These are phyloP conservation scores for Helicolenus hilgendorfi DNA, from an alignment of 2,797 vertebrate species.

Conservation along the genomic window DNA sequence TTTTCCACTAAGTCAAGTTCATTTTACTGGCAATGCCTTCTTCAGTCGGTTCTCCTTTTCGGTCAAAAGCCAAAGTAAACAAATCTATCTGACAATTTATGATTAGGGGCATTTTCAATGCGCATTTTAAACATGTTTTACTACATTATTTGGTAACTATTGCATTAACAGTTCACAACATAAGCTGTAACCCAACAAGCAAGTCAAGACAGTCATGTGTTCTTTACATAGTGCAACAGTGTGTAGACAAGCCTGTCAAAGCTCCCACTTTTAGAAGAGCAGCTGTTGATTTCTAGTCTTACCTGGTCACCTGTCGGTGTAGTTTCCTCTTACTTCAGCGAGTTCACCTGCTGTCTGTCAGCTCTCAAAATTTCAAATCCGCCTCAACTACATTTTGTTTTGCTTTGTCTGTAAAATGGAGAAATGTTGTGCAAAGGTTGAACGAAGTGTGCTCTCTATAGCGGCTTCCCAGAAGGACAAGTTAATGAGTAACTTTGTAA, in stretches of 20 bases:
- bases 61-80: not conserved
- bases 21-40: not conserved
- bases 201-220: not conserved
- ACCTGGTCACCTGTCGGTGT: constrained; percentile 66
- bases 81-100: not conserved
- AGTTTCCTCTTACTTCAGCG: not conserved
- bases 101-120: not conserved
- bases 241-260: not conserved
- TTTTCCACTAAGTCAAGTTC: not conserved
- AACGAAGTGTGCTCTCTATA: constrained; percentile 71
- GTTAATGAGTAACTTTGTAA: constrained; percentile 89
- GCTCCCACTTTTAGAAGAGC: not conserved
- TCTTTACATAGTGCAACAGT: not conserved
- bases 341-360: constrained; percentile 20
- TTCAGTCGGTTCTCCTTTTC: not conserved
- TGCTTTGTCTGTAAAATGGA: constrained; percentile 69
- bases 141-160: not conserved
- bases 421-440: constrained; percentile 88
- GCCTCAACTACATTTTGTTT: constrained; percentile 26
- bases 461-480: constrained; percentile 66
- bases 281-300: constrained; percentile 36
- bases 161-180: not conserved
- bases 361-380: constrained; percentile 43
- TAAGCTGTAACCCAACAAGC: not conserved
- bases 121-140: not conserved